phyloP scores from a whole-genome alignment of 2,113 vertebrate species.

The Phalacrocorax carbo region DNA sequence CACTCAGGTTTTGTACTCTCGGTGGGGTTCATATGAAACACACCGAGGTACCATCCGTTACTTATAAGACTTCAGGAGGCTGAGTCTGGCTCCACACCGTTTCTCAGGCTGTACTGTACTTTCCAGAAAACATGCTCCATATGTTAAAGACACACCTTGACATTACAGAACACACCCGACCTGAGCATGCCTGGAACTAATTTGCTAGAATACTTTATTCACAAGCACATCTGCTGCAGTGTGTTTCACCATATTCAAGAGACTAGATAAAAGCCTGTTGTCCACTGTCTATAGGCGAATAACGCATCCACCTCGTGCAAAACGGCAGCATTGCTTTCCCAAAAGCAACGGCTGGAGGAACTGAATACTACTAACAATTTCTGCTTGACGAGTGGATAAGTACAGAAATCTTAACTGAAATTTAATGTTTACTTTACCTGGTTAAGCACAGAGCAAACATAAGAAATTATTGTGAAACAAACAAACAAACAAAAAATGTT shows the following conservation, averaged over 20 bases:
- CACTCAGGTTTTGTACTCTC: neutral
- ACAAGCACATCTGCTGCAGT: neutral
- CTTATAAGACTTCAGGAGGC: neutral
- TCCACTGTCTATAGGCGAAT: neutral
- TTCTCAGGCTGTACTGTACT: neutral
- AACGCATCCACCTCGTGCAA: neutral
- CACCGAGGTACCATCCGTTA: neutral
- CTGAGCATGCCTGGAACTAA: fast-evolving
- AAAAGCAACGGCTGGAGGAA: neutral
- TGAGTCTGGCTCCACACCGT: neutral
- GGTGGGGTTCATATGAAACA: neutral
- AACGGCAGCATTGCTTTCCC: neutral
- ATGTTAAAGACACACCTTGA: neutral
- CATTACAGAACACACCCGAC: neutral
- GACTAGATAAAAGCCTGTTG: neutral
- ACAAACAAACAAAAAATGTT: neutral
- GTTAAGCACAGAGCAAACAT: constrained; percentile 33
- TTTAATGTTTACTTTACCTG: constrained; percentile 53
- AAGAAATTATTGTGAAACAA: neutral
- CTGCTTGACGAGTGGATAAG: neutral
- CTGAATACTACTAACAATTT: neutral
- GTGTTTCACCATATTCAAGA: neutral
- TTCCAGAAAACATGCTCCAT: neutral
- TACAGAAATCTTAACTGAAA: constrained; percentile 52
- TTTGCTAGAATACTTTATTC: neutral